Base-by-base conservation (phyloP, 2,797 vertebrate genomes). In the Centropyge bicolor region DNA sequence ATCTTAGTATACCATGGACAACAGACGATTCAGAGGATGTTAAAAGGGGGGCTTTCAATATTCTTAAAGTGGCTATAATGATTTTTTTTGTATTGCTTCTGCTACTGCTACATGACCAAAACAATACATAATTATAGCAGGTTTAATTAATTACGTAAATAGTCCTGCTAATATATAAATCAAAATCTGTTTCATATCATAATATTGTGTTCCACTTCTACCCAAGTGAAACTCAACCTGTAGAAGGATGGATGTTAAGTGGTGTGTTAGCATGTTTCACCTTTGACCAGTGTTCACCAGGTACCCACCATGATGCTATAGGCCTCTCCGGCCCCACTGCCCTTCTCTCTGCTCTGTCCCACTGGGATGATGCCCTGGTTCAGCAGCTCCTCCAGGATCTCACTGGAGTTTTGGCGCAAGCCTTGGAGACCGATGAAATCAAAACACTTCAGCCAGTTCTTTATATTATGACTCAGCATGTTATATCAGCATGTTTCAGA, bases 371-470 rank as follows among this genome's bases (percentile, higher is more conserved):
- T 97, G 80, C 96, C 96, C 82, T 97, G 94, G 54, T 82, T 93
- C 77, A 95, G 94, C 71, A 97, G 91, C 86, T 99, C 96, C 85
- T 97, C 93, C 85, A 97, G 90, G 84, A 98, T 96, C 12, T 96
- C 95, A 68, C 94, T 95, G 83, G 96, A 96, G 38, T 94, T 92
- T 17, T 83, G 94, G 51, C 94, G 93, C 19, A 94, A 71, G 48
- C 88, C 85, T 46, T 74, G 60, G 1, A 41, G 6, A 70, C 14
- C 64, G 8, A 61, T 0, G 0, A 24, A 48, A 60, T 13, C 63
- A 14, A 54, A 48, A 45, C n/a, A 56, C 22, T 6, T 22, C 0
- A 12, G 48, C 9, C 48, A 2, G 10, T 41, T 77, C 10, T 67
- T n/a, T 61, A 11, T 3, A 2, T 4, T 7, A 27, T 35, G n/a